These are phyloP conservation scores for Drosophila pseudotakahashii DNA, from an alignment of 2,888 invertebrate genomes.

Conservation along the genomic window DNA sequence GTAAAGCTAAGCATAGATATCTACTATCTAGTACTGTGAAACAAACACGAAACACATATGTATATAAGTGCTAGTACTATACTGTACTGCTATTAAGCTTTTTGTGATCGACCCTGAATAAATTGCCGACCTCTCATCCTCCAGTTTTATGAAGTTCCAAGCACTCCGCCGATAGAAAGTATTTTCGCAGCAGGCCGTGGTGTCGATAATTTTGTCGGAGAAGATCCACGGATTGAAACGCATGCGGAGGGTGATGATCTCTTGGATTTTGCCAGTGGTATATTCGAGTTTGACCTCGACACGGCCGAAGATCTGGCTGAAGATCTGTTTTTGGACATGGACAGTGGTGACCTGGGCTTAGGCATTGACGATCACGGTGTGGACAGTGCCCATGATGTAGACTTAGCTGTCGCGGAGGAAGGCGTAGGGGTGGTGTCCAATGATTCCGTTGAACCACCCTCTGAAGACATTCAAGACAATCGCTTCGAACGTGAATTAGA, in stretches of 20 bases:
- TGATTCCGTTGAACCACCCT: not conserved
- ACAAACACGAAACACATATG: slow-evolving; percentile 27
- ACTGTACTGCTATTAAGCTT: slow-evolving; percentile 46
- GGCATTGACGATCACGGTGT: slow-evolving; percentile 24
- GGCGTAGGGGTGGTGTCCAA: slow-evolving; percentile 1
- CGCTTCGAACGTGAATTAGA: slow-evolving; percentile 3
- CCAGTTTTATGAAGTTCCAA: slow-evolving; percentile 68
- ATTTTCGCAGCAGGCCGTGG: slow-evolving; percentile 53
- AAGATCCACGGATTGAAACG: slow-evolving; percentile 25
- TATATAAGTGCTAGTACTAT: slow-evolving; percentile 51
- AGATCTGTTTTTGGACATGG: slow-evolving; percentile 54
- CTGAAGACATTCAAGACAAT: slow-evolving; percentile 10
- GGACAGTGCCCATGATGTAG: too few relatives aligned
- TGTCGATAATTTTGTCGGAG: slow-evolving; percentile 39
- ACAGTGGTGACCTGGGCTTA: slow-evolving; percentile 49
- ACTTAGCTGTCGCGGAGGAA: slow-evolving; percentile 14
- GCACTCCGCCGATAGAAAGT: slow-evolving; percentile 51
- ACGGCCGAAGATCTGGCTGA: slow-evolving; percentile 42
- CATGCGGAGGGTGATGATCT: slow-evolving; percentile 25
- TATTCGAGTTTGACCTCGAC: slow-evolving; percentile 58
- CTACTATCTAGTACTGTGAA: slow-evolving; percentile 2
- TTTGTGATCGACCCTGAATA: slow-evolving; percentile 70
- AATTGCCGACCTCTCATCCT: slow-evolving; percentile 65
- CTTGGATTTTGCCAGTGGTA: slow-evolving; percentile 39
- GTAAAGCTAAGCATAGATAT: slow-evolving; percentile 29